Conservation (phyloP, 2,113 vertebrate genomes). For the Pomatostomus ruficeps region DNA sequence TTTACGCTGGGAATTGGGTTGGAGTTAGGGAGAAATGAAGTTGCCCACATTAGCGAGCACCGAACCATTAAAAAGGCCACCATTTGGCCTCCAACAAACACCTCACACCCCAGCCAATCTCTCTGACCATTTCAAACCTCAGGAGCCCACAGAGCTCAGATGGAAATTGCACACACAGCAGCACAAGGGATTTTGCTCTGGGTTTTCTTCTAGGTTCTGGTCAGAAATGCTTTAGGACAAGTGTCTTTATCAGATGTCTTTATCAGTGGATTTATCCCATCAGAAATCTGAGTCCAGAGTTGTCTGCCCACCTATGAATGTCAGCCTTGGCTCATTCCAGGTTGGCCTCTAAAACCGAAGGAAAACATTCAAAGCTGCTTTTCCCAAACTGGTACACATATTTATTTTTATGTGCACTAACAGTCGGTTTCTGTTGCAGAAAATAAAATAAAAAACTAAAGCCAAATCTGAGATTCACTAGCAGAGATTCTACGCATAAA, state of each 20-base stretch:
- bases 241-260: neutral
- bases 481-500: neutral
- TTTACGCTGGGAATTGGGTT: conserved; percentile 22
- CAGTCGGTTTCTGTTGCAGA: neutral
- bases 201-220: neutral
- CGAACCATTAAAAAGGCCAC: conserved; percentile 5
- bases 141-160: neutral
- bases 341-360: neutral
- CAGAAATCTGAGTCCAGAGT: neutral
- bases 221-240: neutral
- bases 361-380: neutral
- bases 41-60: neutral
- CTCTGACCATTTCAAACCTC: neutral
- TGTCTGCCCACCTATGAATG: neutral
- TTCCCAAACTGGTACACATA: neutral
- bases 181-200: neutral
- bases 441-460: neutral
- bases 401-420: neutral
- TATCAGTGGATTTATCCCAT: neutral
- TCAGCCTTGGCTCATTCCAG: neutral
- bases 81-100: neutral
- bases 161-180: neutral
- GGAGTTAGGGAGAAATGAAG: conserved; percentile 13
- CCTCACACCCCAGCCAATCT: neutral
- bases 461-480: neutral